Percentiles rank a stretch among this genome's conserved stretches.
phyloP scores from a whole-genome alignment of 2,113 vertebrate species.

The Natator depressus region DNA sequence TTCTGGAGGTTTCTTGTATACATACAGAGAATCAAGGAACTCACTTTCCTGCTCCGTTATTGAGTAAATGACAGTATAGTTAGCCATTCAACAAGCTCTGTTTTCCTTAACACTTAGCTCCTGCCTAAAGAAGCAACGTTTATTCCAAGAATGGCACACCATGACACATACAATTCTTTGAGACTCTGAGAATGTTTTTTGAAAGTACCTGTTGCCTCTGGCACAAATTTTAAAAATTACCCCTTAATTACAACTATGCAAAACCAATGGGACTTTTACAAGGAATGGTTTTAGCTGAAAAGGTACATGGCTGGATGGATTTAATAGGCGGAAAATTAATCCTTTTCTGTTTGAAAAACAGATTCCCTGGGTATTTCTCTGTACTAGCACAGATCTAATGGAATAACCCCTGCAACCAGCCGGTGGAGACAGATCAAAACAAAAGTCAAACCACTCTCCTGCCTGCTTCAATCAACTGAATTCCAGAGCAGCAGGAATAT shows the following conservation, averaged over 20 bases:
- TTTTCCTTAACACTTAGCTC: not conserved
- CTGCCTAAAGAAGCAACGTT: not conserved
- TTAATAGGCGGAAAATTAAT: not conserved
- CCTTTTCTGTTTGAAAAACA: not conserved
- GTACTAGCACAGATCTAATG: not conserved
- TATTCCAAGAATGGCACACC: not conserved
- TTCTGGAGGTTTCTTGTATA: not conserved
- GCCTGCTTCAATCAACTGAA: not conserved
- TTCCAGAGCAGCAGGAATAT: not conserved
- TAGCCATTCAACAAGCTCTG: not conserved
- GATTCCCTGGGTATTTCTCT: fast-evolving
- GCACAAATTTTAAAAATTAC: not conserved
- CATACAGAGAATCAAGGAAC: not conserved
- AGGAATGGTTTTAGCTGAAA: not conserved
- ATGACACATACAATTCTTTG: not conserved
- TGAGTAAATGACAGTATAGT: not conserved
- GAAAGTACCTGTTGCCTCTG: not conserved
- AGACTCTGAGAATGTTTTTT: fast-evolving
- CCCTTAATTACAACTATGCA: not conserved
- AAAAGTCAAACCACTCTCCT: not conserved
- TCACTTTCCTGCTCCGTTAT: not conserved
- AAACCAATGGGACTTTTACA: not conserved
- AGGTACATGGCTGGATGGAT: not conserved
- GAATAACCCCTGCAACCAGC: not conserved
- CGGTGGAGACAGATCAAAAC: not conserved